phyloP scores from a whole-genome alignment of 2,888 invertebrate genomes.

The Hesperia comma region DNA sequence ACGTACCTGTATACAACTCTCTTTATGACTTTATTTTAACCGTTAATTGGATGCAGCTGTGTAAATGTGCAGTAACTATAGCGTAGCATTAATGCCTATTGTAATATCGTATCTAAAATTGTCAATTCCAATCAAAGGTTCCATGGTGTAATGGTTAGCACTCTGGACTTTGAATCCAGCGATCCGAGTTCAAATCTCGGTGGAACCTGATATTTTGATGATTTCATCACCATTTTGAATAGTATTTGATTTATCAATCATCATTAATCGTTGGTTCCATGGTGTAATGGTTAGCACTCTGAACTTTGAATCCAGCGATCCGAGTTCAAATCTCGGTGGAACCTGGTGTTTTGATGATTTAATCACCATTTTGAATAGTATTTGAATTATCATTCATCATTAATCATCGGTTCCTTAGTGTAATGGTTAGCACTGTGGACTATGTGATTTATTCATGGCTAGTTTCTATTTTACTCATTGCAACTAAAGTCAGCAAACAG shows the following conservation, averaged over 20 bases:
- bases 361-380: no score
- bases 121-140: conserved; percentile 65
- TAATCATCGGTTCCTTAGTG: no score
- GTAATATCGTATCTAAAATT: no score
- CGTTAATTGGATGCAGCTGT: neutral
- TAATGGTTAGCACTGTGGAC: no score
- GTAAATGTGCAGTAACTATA: neutral
- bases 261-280: neutral
- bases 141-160: conserved; percentile 71
- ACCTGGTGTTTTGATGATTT: neutral
- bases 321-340: conserved; percentile 7
- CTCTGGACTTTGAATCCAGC: conserved; percentile 7
- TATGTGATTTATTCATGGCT: no score
- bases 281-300: conserved; percentile 7
- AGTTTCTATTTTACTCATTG: no score
- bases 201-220: neutral
- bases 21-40: neutral
- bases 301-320: conserved; percentile 6
- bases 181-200: conserved; percentile 7
- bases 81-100: no score
- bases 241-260: no score
- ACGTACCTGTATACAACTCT: no score
- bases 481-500: no score
- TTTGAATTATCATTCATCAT: no score
- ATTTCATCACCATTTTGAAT: no score